Percentiles rank a stretch among this genome's conserved stretches.
These are phyloP conservation scores for Hipposideros larvatus DNA, from an alignment of 2,797 vertebrate species.

Conservation along the genomic window DNA sequence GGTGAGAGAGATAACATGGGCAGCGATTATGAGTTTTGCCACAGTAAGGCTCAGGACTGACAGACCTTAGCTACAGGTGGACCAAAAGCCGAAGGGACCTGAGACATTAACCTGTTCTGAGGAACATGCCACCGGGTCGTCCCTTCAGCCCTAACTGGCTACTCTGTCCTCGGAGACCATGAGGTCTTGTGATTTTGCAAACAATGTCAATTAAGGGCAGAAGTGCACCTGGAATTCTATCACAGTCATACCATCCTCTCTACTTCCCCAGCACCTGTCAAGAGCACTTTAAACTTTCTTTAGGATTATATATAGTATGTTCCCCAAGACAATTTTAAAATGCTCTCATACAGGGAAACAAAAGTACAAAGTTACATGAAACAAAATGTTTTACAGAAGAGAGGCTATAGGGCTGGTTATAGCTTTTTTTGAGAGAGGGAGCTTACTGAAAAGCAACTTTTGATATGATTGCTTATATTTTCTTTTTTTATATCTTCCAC, in stretches of 20 bases:
- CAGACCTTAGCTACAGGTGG: not conserved
- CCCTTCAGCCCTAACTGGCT: not conserved
- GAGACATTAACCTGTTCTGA: not conserved
- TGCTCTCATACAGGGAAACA: not conserved
- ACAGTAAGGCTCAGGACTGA: fast-evolving
- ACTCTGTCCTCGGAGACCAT: not conserved
- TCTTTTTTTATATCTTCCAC: not conserved
- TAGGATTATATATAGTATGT: not conserved
- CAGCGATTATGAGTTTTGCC: not conserved
- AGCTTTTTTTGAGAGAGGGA: not conserved
- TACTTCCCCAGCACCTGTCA: not conserved
- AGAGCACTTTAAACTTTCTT: not conserved
- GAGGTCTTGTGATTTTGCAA: not conserved
- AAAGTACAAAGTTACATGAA: constrained; percentile 11
- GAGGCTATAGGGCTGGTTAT: not conserved
- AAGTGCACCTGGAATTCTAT: not conserved
- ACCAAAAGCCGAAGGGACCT: not conserved
- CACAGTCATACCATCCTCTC: not conserved
- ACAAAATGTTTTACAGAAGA: not conserved
- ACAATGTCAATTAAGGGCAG: not conserved
- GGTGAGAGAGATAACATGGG: not conserved
- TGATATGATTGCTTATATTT: not conserved
- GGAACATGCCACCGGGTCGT: too few relatives aligned
- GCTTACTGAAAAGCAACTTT: not conserved
- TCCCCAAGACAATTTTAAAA: not conserved